Evolutionary conservation across 2,797 vertebrate species (phyloP).

Genomic region (Syncerus caffer): DNA sequence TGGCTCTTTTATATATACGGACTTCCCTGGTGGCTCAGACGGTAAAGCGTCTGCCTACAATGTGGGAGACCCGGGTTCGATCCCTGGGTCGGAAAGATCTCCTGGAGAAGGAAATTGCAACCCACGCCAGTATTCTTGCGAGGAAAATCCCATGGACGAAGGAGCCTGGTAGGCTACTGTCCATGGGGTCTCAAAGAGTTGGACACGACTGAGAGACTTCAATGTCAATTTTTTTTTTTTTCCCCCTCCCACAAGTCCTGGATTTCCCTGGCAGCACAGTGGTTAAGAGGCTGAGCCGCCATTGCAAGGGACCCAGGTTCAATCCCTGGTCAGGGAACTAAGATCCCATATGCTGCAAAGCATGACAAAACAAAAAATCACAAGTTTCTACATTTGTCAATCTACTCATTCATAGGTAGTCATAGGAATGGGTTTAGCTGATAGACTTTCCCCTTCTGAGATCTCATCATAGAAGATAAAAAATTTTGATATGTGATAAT

Average conservation of each 20-base stretch:
- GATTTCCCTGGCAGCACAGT: not conserved
- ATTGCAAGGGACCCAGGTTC: not conserved
- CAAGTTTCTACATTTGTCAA: not conserved
- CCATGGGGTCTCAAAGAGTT: too few relatives aligned
- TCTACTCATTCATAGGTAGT: not conserved
- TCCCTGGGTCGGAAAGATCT: too few relatives aligned
- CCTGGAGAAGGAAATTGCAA: too few relatives aligned
- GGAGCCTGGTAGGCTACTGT: too few relatives aligned
- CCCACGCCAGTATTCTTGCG: too few relatives aligned
- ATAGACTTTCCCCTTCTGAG: not conserved
- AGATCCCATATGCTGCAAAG: not conserved
- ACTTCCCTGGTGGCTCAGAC: too few relatives aligned
- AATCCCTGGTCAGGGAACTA: not conserved
- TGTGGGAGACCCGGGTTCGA: too few relatives aligned
- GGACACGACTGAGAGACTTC: too few relatives aligned
- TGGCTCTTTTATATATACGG: too few relatives aligned
- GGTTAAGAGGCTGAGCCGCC: not conserved
- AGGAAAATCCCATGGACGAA: too few relatives aligned
- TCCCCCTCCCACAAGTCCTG: fast-evolving
- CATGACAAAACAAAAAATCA: not conserved
- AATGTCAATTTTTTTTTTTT: too few relatives aligned
- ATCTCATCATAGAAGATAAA: not conserved
- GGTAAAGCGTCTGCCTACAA: too few relatives aligned
- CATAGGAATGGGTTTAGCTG: not conserved
- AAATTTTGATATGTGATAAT: not conserved